phyloP scores from a whole-genome alignment of 2,888 invertebrate genomes.

The Linhomoeus sp. region DNA sequence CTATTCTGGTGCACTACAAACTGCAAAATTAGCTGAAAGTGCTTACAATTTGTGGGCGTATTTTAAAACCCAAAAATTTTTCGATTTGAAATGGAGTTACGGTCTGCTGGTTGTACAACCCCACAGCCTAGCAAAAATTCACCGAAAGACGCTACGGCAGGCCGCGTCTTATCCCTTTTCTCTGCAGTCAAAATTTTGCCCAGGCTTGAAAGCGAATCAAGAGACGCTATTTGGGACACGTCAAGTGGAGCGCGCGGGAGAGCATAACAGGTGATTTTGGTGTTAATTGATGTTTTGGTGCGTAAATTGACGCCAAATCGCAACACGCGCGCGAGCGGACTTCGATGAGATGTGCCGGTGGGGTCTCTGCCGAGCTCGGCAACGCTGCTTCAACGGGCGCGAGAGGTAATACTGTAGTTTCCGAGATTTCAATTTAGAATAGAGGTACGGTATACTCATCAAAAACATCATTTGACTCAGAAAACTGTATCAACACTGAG shows the following conservation, averaged over 20 bases:
- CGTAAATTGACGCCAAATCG: too few relatives aligned
- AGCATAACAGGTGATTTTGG: conserved; percentile 55
- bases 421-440: too few relatives aligned
- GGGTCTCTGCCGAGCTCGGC: conserved; percentile 61
- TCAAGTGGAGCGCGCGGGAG: conserved; percentile 62
- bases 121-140: conserved; percentile 49
- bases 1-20: conserved; percentile 25
- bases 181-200: conserved; percentile 56
- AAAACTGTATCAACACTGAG: too few relatives aligned
- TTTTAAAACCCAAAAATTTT: too few relatives aligned
- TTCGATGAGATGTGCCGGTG: conserved; percentile 67
- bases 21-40: conserved; percentile 4
- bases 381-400: conserved; percentile 48
- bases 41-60: too few relatives aligned
- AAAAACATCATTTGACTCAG: too few relatives aligned
- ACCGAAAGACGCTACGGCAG: conserved; percentile 66
- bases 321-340: conserved; percentile 36
- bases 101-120: conserved; percentile 62
- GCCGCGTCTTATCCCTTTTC: conserved; percentile 80
- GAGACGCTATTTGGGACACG: conserved; percentile 51
- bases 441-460: too few relatives aligned
- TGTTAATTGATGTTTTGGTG: too few relatives aligned
- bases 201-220: conserved; percentile 46
- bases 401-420: conserved; percentile 4
- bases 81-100: conserved; percentile 57